Base-by-base conservation (phyloP, 2,113 vertebrate genomes). In the Numida meleagris region DNA sequence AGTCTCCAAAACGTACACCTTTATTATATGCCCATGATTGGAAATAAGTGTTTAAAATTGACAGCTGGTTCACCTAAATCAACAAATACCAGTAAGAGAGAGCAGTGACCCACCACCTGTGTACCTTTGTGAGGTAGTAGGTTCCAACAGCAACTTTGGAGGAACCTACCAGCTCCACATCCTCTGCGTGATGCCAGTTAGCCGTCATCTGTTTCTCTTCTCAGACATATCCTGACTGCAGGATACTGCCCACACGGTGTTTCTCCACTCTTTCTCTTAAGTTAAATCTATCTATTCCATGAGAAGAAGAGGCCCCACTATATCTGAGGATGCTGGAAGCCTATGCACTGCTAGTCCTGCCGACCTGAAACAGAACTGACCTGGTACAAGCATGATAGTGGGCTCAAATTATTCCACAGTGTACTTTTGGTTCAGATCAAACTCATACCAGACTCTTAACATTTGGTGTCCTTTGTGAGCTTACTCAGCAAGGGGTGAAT, bases 341-440 rank as follows among this genome's bases (percentile, higher is more conserved):
- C 12, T 25, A 7, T 0, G 0, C 2, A 7, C 6, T 58, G 3
- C 0, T 9, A 70, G 14, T n/a, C 20, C 4, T 82, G n/a, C 57
- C 18, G 19, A 46, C 31, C 45, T 27, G 6, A 29, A 38, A 50
- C 24, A 20, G 46, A 12, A 5, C 25, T 38, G 46, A 70, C 67
- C 67, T 50, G 45, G n/a, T 36, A 19, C 25, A 51, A 27, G 67
- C 25, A 19, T 31, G 25, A 14, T 18, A 71, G 46, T 38, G 46
- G 9, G 46, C 34, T 71, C 34, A 7, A 20, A 34, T 71, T 14
- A 29, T 51, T 34, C 12, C 46, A 50, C 46, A 20, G n/a, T 34
- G 43, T 51, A 51, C 38, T 50, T 36, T 18, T 14, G 18, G 46
- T 19, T 27, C 36, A 13, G 46, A 34, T 29, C 16, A 36, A 48